Evolutionary conservation across 2,888 invertebrate species (phyloP).

Genomic region (Amblyjoppa proteus): DNA sequence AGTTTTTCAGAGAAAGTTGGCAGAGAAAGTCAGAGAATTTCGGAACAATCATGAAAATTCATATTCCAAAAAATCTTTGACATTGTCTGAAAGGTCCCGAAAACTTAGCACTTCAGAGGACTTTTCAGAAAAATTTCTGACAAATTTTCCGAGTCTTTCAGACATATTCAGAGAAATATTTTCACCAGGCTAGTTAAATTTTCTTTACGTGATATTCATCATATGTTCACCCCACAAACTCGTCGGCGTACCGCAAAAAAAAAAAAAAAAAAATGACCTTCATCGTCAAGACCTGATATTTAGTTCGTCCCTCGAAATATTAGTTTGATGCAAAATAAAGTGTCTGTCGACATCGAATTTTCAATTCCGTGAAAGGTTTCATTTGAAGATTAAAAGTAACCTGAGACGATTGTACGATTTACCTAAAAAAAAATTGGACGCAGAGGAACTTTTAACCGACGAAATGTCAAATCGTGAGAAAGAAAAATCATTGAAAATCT

Average conservation of each 20-base stretch:
- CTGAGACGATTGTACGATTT: background rate
- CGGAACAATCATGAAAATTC: too few relatives aligned
- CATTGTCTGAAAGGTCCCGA: too few relatives aligned
- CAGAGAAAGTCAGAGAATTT: too few relatives aligned
- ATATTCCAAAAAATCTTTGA: too few relatives aligned
- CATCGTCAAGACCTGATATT: constrained; percentile 15
- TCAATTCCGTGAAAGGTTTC: background rate
- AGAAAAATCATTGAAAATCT: constrained; percentile 25
- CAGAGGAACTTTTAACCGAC: background rate
- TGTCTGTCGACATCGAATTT: background rate
- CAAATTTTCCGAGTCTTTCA: too few relatives aligned
- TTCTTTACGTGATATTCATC: too few relatives aligned
- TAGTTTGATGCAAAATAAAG: background rate
- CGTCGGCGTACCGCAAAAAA: background rate
- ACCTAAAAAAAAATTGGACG: background rate
- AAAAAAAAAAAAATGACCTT: constrained; percentile 39
- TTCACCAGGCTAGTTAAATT: too few relatives aligned
- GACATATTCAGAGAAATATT: too few relatives aligned
- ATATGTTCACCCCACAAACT: constrained; percentile 10
- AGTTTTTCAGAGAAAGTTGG: too few relatives aligned
- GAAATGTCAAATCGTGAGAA: background rate
- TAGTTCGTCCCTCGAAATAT: background rate
- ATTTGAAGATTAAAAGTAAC: background rate
- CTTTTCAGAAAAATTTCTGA: too few relatives aligned
- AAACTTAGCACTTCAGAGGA: too few relatives aligned